phyloP scores from a whole-genome alignment of 1,140 invertebrate genomes.

The Drosophila willistoni region DNA sequence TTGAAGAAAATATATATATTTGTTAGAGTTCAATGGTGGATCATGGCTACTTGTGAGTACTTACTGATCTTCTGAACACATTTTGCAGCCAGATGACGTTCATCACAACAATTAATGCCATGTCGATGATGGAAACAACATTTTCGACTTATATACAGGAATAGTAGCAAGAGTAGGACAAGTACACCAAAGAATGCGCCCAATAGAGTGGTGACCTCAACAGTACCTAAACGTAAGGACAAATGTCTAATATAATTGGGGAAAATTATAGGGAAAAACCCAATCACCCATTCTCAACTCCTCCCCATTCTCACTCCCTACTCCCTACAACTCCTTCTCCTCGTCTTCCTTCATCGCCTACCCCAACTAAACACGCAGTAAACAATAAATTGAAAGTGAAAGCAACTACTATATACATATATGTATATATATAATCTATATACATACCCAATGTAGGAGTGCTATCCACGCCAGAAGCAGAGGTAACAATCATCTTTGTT shows the following conservation, averaged over 20 bases:
- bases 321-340: conserved; percentile 17
- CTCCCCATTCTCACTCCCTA: conserved; percentile 13
- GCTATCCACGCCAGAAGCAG: conserved; percentile 78
- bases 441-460: conserved; percentile 77
- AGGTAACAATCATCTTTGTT: conserved; percentile 81
- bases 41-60: conserved; percentile 48
- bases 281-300: neutral
- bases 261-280: conserved; percentile 1
- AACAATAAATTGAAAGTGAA: conserved; percentile 25
- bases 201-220: conserved; percentile 91
- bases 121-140: conserved; percentile 88
- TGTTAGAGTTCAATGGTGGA: neutral
- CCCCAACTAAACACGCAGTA: conserved; percentile 5
- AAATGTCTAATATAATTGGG: neutral
- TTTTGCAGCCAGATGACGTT: conserved; percentile 84
- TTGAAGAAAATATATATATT: no score
- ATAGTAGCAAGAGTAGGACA: conserved; percentile 89
- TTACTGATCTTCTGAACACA: conserved; percentile 84
- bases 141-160: conserved; percentile 91
- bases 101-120: conserved; percentile 86
- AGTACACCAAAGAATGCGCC: conserved; percentile 90
- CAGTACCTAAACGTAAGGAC: conserved; percentile 85
- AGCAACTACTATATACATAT: conserved; percentile 14
- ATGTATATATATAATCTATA: no score
- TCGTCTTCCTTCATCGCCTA: neutral